Base-by-base conservation (phyloP, 2,888 invertebrate species). In the Scrobipalpa atriplicella region DNA sequence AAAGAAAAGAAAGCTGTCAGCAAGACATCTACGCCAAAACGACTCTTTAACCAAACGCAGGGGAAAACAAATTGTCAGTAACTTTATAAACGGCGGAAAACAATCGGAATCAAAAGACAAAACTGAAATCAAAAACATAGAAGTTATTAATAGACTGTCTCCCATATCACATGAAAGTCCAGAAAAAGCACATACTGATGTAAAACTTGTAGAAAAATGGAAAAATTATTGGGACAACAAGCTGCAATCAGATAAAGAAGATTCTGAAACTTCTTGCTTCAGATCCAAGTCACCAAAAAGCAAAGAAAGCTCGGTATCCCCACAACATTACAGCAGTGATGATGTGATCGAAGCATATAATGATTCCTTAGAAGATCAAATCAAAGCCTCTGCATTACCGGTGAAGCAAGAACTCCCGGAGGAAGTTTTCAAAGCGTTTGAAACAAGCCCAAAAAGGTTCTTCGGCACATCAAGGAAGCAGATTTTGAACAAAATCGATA, bases 391-490 rank as follows among this genome's bases (percentile, higher is more conserved):
- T 66, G 65, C 73, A 29, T 66, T 69, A 18, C 80, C 81, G 66
- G 73, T 80, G 9, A 92, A 87, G 77, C 90, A 87, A 73, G 92
- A 92, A 78, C 70, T 92, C 60, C 86, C 92, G 2, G 92, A 92
- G 79, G 92, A 92, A 80, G 84, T 92, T 9, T 92, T 89, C 64
- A 90, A 88, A 80, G 92, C 92, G 16, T 92, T 92, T 73, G 92
- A 92, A 83, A 92, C 91, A 16, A 92, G 92, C 71, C 92, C 92
- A 9, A 93, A 91, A 71, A 80, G 92, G 75, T 92, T 92, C 75
- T 92, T 93, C 67, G 92, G 92, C 0, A 92, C 92, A 39, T 92
- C 92, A 60, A 82, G 92, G 72, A 88, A 87, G 72, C 91, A 89
- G 68, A 92, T 92, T 73, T 76, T 92, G 69, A 90, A 84, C 74